Evolutionary conservation across 2,113 vertebrate genomes (phyloP), one percentile per base, ranked within the genome.

Genomic region (Mola mola): DNA sequence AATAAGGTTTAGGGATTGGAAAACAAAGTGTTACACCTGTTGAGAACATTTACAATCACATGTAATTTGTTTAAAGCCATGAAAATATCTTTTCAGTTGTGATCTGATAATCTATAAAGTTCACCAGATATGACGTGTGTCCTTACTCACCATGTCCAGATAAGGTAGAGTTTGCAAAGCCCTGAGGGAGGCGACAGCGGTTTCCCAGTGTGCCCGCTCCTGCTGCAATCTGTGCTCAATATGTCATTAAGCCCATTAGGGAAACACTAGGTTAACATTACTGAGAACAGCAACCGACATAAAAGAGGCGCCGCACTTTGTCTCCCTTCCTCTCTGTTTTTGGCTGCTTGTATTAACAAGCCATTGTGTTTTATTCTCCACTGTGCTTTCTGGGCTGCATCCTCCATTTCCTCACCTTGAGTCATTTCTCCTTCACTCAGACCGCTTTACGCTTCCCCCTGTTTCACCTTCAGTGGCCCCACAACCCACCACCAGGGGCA

Each of bases 241-340:
- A 87, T 87, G 88, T 90, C 84, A 88, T 79, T 70, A 78, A 74
- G 75, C 42, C 82, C 78, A 82, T 84, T 81, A 85, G 76, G 65
- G 60, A 72, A 85, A 78, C 70, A 70, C 77, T 76, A 42, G 60
- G 56, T 84, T 82, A 81, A 79, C 77, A 70, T 69, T 81, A 82
- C 22, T 64, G 31, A 15, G 73, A 71, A 40, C 36, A 36, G 51
- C 62, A 78, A 29, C 52, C 61, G 48, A 58, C 75, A 84, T 67
- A 46, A 78, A 82, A 73, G 76, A 51, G 34, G 41, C 34, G 44
- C 65, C 52, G 71, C 65, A 73, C 69, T 77, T 67, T 60, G 53
- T 83, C 80, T 69, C 62, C 13, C 57, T 81, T 77, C 79, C 83
- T 75, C 52, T 55, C 76, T 73, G 72, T 81, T 78, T 73, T 59